A percentile compares a stretch with the other conserved stretches of the same genome.
These are phyloP conservation scores for Mamestra configurata DNA, from an alignment of 1,140 invertebrate genomes.

Conservation along the genomic window DNA sequence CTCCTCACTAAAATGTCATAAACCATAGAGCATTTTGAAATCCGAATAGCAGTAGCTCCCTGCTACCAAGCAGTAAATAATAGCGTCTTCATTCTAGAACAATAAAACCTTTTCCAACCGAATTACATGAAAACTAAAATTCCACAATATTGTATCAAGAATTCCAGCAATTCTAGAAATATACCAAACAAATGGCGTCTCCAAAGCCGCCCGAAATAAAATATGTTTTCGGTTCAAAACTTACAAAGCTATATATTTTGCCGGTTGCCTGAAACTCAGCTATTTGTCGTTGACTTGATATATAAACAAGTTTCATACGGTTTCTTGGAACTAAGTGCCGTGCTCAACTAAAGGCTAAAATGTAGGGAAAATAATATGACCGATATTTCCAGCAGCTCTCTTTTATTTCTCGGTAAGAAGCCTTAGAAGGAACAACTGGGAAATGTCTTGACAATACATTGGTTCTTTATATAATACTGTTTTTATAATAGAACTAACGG, in stretches of 20 bases:
- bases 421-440: too few relatives aligned
- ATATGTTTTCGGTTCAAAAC: neutral
- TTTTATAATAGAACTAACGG: too few relatives aligned
- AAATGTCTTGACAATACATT: too few relatives aligned
- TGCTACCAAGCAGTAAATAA: neutral
- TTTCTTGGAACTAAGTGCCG: conserved; percentile 14
- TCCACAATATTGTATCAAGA: conserved; percentile 12
- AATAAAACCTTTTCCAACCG: neutral
- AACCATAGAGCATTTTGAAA: too few relatives aligned
- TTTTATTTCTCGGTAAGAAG: too few relatives aligned
- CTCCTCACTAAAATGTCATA: too few relatives aligned
- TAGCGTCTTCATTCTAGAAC: neutral
- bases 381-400: too few relatives aligned
- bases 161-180: neutral
- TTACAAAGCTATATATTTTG: conserved; percentile 12
- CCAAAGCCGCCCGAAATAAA: neutral
- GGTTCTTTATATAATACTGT: too few relatives aligned
- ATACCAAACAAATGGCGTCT: neutral
- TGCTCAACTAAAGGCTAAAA: neutral
- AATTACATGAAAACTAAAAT: neutral
- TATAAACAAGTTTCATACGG: neutral
- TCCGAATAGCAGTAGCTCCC: too few relatives aligned
- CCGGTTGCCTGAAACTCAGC: neutral
- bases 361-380: neutral
- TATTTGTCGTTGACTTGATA: conserved; percentile 5